phyloP scores from a whole-genome alignment of 2,113 vertebrate genomes.

The Bettongia penicillata region DNA sequence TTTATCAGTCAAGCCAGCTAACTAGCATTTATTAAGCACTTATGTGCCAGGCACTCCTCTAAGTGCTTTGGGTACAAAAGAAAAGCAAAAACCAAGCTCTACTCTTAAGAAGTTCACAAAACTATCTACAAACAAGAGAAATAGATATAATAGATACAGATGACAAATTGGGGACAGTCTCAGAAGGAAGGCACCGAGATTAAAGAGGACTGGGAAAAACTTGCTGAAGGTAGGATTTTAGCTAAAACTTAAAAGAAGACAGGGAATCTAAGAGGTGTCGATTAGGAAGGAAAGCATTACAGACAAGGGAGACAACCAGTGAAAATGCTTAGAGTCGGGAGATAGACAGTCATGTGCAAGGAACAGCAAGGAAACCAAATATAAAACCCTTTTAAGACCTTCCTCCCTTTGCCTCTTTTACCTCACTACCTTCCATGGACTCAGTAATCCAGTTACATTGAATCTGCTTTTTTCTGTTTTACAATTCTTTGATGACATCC shows the following conservation, averaged over 20 bases:
- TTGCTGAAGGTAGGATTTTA: not conserved
- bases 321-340: not conserved
- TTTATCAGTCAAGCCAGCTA: not conserved
- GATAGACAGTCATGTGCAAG: too few relatives aligned
- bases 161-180: not conserved
- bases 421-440: too few relatives aligned
- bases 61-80: not conserved
- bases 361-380: not conserved
- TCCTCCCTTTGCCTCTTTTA: not conserved
- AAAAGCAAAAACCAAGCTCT: not conserved
- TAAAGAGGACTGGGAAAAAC: not conserved
- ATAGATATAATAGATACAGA: not conserved
- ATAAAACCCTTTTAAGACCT: not conserved
- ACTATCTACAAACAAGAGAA: not conserved
- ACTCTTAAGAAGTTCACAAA: not conserved
- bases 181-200: not conserved
- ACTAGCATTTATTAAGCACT: not conserved
- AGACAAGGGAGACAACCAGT: not conserved
- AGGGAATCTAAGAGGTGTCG: not conserved
- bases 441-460: not conserved
- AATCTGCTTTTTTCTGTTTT: not conserved
- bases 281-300: not conserved
- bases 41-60: not conserved
- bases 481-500: not conserved
- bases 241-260: not conserved